Evolutionary conservation across 2,888 invertebrate species (phyloP).

Genomic region (Drosophila nr. medialis): DNA sequence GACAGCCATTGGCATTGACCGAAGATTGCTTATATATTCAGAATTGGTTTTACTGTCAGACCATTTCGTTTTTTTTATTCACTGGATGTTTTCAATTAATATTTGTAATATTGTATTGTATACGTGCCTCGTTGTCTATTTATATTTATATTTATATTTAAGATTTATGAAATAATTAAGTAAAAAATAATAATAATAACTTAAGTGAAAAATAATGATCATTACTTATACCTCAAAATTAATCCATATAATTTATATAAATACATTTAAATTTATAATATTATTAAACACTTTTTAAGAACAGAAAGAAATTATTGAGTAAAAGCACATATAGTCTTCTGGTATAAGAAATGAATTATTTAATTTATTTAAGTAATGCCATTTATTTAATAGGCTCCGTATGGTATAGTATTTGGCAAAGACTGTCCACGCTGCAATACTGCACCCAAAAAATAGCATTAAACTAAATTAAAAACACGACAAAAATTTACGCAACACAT

Average conservation of each 20-base stretch:
- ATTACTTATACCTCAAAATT: background rate
- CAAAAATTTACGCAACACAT: slow-evolving; percentile 56
- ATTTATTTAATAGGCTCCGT: slow-evolving; percentile 7
- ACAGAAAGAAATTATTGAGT: background rate
- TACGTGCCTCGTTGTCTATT: background rate
- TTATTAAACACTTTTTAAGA: background rate
- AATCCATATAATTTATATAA: background rate
- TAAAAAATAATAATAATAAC: too few relatives aligned
- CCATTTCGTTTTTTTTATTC: background rate
- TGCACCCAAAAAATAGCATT: slow-evolving; percentile 43
- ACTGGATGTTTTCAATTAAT: background rate
- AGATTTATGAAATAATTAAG: too few relatives aligned
- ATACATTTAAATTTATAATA: background rate
- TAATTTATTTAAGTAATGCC: background rate
- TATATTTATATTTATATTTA: background rate
- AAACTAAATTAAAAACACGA: slow-evolving; percentile 10
- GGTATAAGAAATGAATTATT: background rate
- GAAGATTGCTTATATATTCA: slow-evolving; percentile 11
- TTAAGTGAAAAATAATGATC: too few relatives aligned
- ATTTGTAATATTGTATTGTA: background rate
- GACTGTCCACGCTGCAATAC: slow-evolving; percentile 28
- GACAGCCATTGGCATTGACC: slow-evolving; percentile 50
- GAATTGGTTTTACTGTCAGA: slow-evolving; percentile 11
- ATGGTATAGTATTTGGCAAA: slow-evolving; percentile 8
- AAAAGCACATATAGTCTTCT: background rate